Percentiles rank a stretch among this genome's conserved stretches.
Evolutionary conservation across 2,888 invertebrate genomes (phyloP).

Genomic region (Callosobruchus maculatus): DNA sequence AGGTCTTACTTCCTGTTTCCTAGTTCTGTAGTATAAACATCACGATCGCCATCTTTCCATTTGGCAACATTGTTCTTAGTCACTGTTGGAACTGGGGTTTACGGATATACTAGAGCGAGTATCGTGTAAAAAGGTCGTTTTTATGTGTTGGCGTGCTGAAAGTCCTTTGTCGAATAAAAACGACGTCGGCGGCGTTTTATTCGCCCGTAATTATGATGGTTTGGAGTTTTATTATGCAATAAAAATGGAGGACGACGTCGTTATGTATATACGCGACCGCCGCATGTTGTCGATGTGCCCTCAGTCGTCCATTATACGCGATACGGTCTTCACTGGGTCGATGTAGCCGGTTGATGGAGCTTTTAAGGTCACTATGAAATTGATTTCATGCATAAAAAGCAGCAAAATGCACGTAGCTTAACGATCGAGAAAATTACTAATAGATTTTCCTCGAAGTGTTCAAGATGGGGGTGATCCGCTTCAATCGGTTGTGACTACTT

Average conservation of each 20-base stretch:
- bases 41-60: neutral
- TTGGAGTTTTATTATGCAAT: slow-evolving; percentile 20
- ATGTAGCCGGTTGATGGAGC: neutral
- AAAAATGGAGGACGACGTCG: slow-evolving; percentile 11
- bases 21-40: neutral
- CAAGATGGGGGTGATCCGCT: too few species aligned
- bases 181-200: slow-evolving; percentile 12
- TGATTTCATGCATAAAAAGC: too few species aligned
- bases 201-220: slow-evolving; percentile 20
- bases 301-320: neutral
- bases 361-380: neutral
- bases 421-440: too few species aligned
- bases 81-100: neutral
- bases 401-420: too few species aligned
- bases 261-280: neutral
- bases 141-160: slow-evolving; percentile 27
- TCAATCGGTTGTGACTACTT: too few species aligned
- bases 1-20: too few species aligned
- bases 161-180: slow-evolving; percentile 25
- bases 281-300: neutral
- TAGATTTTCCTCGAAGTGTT: too few species aligned
- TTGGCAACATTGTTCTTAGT: neutral
- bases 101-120: neutral
- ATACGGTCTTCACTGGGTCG: neutral
- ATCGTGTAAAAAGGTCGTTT: neutral